Base-by-base conservation (phyloP, 2,797 vertebrate genomes). In the Pithecia hirsuta region DNA sequence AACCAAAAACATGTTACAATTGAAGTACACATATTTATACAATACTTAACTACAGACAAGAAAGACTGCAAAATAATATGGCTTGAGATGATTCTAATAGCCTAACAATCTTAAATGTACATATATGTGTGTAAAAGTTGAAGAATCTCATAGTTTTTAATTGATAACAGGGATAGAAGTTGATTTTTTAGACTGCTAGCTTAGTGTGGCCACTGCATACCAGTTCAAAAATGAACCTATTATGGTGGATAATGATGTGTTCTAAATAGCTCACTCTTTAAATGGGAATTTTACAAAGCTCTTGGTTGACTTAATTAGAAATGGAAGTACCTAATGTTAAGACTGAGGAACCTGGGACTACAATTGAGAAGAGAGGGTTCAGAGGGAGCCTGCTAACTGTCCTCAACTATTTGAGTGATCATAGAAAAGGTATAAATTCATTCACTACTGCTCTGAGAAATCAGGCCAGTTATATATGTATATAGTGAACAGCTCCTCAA, bases 21-120 rank as follows among this genome's bases (percentile, higher is more conserved):
- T 87, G 28, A 96, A 95, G 78, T 67, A 88, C 24, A 85, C 22
- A 20, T 82, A 91, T 89, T 94, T 95, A 96, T 41, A 67, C 9
- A 93, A 70, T 79, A 75, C 50, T 91, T 86, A 97, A 96, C 84
- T 39, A 61, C 82, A 82, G 70, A 59, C 12, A 26, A 83, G 28
- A 84, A 84, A 80, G 36, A 89, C 19, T 89, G 15, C 5, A 80
- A 78, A 74, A 61, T 76, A 67, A 81, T 36, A 64, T 92, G 26
- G 89, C 79, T 83, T 24, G 61, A 95, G 41, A 82, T 93, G 13
- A 72, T 57, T 96, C 22, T 70, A 75, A n/a, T 39, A 89, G 55
- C 20, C 10, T 0, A 44, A 14, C 8, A 55, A 20, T 89, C 28
- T 78, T 89, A 97, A 94, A 85, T 92, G 67, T 46, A 22, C n/a